Evolutionary conservation across 2,797 vertebrate species (phyloP), one percentile per base, ranked within the genome.

Genomic region (Melopsittacus undulatus): DNA sequence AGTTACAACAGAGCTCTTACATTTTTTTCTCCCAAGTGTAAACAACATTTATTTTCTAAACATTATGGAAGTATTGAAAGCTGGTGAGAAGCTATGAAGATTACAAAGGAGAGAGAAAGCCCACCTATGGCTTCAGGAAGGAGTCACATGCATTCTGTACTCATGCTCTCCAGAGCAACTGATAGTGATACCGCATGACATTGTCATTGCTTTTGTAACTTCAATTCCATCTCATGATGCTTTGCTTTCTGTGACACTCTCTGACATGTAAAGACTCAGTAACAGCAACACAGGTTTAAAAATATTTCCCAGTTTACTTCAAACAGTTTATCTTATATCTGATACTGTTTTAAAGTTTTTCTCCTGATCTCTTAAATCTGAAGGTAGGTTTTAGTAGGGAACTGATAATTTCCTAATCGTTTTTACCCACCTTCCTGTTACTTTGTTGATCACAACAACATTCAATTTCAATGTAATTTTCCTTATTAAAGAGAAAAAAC

Each of bases 401-500:
- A 43, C 13, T 36, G 77, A 45, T 27, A 38, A 61, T 88, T 89
- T 61, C 42, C 46, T 51, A 62, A 56, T 24, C 36, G 8, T 89
- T 86, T 52, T 93, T 77, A 72, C 24, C 11, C n/a, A 74, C 5
- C 14, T 78, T 8, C 20, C 40, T 57, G 24, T 75, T 92, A 79
- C 61, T 91, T 74, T 86, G 64, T 80, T 74, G 78, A 75, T 75
- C 74, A 68, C 30, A 45, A 54, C 26, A 83, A 11, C n/a, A 64
- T 82, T 51, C 68, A 70, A 54, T 83, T 85, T 90, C 66, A 75
- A 48, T 51, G 69, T 29, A 15, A 1, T 34, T 80, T 89, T 82
- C 26, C 52, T 78, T 74, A 68, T 92, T 88, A 89, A 87, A 90
- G 36, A 67, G 51, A 48, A 66, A 77, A 63, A 45, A 84, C 94